These are phyloP conservation scores for Calameuta idolon DNA, from an alignment of 2,888 invertebrate species.

Conservation along the genomic window DNA sequence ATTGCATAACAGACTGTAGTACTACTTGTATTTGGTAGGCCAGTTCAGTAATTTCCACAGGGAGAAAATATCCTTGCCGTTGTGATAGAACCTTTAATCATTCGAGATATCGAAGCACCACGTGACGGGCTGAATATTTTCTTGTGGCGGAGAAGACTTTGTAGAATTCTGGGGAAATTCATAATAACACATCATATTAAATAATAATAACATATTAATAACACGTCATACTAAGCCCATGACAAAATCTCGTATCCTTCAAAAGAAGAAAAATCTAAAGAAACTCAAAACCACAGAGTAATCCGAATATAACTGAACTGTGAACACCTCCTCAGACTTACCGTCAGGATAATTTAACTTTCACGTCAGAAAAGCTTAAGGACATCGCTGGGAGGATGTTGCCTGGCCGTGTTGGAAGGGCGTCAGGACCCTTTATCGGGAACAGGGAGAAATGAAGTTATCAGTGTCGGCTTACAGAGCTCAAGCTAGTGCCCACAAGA, in stretches of 20 bases:
- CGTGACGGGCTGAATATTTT: neutral
- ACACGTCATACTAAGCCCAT: neutral
- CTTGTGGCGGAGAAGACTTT: neutral
- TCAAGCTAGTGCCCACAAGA: constrained; percentile 89
- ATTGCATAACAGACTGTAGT: neutral
- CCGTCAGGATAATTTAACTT: neutral
- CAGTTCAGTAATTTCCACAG: neutral
- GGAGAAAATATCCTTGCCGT: neutral
- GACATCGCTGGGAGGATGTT: constrained; percentile 47
- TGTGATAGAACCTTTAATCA: neutral
- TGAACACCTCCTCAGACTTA: neutral
- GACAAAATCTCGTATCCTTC: neutral
- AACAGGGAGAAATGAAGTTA: constrained; percentile 77
- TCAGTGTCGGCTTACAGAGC: constrained; percentile 90
- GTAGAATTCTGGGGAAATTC: neutral
- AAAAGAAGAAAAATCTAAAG: neutral
- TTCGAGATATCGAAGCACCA: neutral
- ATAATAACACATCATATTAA: neutral
- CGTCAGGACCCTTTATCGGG: constrained; percentile 50
- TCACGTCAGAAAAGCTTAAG: constrained; percentile 23
- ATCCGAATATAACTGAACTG: neutral
- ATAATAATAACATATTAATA: neutral
- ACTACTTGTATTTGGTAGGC: neutral
- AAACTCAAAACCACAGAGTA: neutral
- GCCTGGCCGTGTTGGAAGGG: constrained; percentile 43